Conservation (phyloP, 2,888 invertebrate species). For the Danaus chrysippus region DNA sequence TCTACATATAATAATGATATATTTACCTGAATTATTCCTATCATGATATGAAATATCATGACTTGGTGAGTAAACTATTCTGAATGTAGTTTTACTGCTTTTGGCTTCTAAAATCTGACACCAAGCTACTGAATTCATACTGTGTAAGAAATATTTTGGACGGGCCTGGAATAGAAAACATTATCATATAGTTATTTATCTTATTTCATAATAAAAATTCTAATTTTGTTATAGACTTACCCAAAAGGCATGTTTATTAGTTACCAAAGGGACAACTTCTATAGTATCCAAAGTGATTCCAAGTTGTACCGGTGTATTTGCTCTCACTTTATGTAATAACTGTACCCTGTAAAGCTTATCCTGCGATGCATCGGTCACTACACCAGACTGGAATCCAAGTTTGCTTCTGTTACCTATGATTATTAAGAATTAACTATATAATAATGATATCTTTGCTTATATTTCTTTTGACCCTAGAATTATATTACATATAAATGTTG, state of each 20-base stretch:
- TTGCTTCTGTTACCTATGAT: conserved; percentile 33
- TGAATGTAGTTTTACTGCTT: conserved; percentile 84
- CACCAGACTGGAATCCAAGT: conserved; percentile 77
- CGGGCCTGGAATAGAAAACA: conserved; percentile 63
- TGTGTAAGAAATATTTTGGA: conserved; percentile 89
- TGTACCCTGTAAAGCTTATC: conserved; percentile 90
- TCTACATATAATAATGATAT: neutral
- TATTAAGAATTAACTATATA: neutral
- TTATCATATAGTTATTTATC: neutral
- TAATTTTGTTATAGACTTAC: conserved; percentile 41
- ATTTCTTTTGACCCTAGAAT: neutral
- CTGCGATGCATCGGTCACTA: conserved; percentile 91
- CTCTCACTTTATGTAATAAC: conserved; percentile 87
- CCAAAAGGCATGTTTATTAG: conserved; percentile 83
- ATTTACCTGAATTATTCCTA: conserved; percentile 52
- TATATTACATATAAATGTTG: conserved; percentile 5
- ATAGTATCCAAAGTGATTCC: conserved; percentile 94
- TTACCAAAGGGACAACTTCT: conserved; percentile 91
- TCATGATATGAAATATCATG: conserved; percentile 51
- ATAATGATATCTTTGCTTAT: neutral
- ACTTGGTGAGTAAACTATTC: conserved; percentile 82
- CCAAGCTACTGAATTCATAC: conserved; percentile 92
- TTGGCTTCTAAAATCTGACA: conserved; percentile 91
- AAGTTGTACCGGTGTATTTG: conserved; percentile 90
- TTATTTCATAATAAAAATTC: too few relatives aligned